A percentile compares a stretch with the other conserved stretches of the same genome.
Evolutionary conservation across 2,113 vertebrate species (phyloP).

Genomic region (Heliornis fulica): DNA sequence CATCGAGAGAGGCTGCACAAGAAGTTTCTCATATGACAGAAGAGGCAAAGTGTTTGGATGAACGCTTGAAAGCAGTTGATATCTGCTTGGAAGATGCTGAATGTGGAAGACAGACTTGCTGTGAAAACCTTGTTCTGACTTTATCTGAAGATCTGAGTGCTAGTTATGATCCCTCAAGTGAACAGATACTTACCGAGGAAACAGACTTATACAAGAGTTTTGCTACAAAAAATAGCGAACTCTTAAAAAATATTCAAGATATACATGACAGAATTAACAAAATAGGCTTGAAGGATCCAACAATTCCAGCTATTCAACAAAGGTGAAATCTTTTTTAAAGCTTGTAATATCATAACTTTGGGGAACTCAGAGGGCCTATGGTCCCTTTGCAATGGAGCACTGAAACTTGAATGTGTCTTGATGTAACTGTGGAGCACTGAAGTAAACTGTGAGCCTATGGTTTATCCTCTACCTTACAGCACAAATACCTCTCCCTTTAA

Average conservation of each 20-base stretch:
- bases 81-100: slow-evolving; percentile 74
- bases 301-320: slow-evolving; percentile 86
- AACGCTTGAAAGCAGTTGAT: slow-evolving; percentile 72
- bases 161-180: not conserved
- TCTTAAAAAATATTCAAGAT: slow-evolving; percentile 81
- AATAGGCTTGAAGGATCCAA: slow-evolving; percentile 86
- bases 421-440: not conserved
- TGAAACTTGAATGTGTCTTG: not conserved
- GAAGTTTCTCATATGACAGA: slow-evolving; percentile 75
- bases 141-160: slow-evolving; percentile 68
- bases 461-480: not conserved
- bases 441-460: not conserved
- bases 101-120: slow-evolving; percentile 66
- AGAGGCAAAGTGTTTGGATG: slow-evolving; percentile 83
- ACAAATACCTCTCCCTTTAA: not conserved
- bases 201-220: slow-evolving; percentile 69
- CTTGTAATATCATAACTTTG: not conserved
- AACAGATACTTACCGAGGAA: slow-evolving; percentile 63
- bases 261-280: slow-evolving; percentile 73
- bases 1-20: slow-evolving; percentile 52
- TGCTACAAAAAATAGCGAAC: slow-evolving; percentile 70
- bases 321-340: slow-evolving; percentile 70
- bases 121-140: slow-evolving; percentile 77
- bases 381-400: not conserved
- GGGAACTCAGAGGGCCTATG: not conserved